Percentiles rank a stretch among this genome's conserved stretches.
These are phyloP conservation scores for Tenrec ecaudatus DNA, from an alignment of 2,113 vertebrate genomes.

Conservation along the genomic window DNA sequence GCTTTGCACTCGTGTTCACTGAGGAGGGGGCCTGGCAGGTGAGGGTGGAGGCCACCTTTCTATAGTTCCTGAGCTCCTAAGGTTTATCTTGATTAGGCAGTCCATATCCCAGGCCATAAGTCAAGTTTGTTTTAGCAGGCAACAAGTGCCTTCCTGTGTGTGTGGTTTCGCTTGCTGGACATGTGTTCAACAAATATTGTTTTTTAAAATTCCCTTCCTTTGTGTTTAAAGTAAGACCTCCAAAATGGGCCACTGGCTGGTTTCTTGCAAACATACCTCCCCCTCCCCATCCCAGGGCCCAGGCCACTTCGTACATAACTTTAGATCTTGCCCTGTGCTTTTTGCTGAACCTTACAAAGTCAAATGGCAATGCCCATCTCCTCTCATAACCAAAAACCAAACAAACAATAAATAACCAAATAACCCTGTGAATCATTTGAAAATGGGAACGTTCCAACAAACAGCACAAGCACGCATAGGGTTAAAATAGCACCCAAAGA, in stretches of 20 bases:
- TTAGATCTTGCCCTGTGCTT: neutral
- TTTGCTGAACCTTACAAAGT: neutral
- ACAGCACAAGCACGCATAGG: neutral
- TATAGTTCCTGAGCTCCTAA: rapidly evolving
- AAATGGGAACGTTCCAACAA: neutral
- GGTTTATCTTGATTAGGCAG: rapidly evolving
- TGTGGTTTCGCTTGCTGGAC: neutral
- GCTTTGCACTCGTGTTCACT: neutral
- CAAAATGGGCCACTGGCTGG: no score
- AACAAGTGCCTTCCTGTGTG: slow-evolving; percentile 73
- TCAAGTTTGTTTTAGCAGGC: neutral
- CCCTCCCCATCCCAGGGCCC: no score
- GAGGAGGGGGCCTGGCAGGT: no score
- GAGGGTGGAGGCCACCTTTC: no score
- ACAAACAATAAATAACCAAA: neutral
- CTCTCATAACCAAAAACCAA: neutral
- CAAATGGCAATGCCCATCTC: rapidly evolving
- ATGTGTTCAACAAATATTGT: neutral
- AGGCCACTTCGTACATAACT: neutral
- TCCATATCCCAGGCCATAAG: neutral
- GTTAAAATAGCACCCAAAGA: slow-evolving; percentile 35
- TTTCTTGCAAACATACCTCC: neutral
- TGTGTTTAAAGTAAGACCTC: neutral
- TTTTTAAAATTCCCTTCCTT: neutral
- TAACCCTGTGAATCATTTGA: rapidly evolving